phyloP scores from a whole-genome alignment of 2,113 vertebrate genomes.

The Uropsilus gracilis region DNA sequence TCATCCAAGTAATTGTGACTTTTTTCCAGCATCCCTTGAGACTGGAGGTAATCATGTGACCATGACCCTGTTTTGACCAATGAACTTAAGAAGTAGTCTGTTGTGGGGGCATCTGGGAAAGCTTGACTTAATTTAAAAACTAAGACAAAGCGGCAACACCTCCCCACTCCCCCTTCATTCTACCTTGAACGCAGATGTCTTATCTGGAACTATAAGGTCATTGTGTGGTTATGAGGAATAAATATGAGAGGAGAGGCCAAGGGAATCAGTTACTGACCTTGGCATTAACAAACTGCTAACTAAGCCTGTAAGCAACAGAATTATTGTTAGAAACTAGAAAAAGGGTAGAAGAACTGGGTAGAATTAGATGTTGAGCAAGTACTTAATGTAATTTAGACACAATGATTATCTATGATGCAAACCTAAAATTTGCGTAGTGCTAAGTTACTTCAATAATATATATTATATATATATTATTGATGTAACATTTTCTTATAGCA shows the following conservation, averaged over 20 bases:
- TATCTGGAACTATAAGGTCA: neutral
- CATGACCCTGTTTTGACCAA: neutral
- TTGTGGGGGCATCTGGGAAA: neutral
- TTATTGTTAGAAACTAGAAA: neutral
- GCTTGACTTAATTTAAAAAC: neutral
- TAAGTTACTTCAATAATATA: too few relatives aligned
- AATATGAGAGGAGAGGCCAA: neutral
- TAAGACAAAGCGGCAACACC: neutral
- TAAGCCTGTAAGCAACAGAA: neutral
- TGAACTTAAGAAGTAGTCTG: neutral
- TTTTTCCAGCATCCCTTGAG: neutral
- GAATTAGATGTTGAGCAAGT: too few relatives aligned
- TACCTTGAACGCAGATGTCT: neutral
- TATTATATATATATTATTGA: too few relatives aligned
- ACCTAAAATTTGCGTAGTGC: too few relatives aligned
- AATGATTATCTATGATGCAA: too few relatives aligned
- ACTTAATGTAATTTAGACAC: too few relatives aligned
- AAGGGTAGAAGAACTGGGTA: too few relatives aligned
- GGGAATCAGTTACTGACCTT: neutral
- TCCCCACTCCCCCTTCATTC: neutral
- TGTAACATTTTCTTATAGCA: too few relatives aligned
- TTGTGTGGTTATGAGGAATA: neutral
- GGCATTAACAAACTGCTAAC: neutral
- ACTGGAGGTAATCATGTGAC: neutral
- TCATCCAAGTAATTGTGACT: neutral